These are phyloP conservation scores for Meandrusa payeni DNA, from an alignment of 2,888 invertebrate genomes.

Conservation along the genomic window DNA sequence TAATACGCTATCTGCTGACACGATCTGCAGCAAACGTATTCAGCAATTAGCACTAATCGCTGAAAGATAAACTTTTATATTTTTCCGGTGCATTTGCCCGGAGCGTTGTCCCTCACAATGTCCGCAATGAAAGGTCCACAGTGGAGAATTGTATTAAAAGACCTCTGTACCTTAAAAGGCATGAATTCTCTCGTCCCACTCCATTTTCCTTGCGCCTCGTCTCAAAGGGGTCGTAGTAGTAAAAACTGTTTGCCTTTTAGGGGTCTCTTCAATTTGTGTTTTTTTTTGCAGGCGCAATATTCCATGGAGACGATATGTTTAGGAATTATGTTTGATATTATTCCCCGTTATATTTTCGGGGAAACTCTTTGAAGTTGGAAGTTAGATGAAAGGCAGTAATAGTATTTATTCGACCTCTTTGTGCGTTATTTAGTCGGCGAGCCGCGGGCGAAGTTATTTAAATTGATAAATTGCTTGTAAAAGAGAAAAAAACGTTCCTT, in stretches of 20 bases:
- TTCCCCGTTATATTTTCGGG: constrained; percentile 6
- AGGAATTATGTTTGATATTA: constrained; percentile 16
- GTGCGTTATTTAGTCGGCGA: constrained; percentile 13
- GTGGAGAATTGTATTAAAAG: constrained; percentile 18
- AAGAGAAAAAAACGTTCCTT: constrained; percentile 14
- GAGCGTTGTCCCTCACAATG: constrained; percentile 2
- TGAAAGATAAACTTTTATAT: constrained; percentile 12
- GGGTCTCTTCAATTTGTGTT: constrained; percentile 18
- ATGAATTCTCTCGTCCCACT: constrained; percentile 14
- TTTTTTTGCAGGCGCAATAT: constrained; percentile 18
- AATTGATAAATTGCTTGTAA: constrained; percentile 22
- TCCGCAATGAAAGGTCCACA: constrained; percentile 3
- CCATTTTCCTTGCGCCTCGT: constrained; percentile 8
- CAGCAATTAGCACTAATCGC: constrained; percentile 12
- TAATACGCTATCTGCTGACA: constrained; percentile 7
- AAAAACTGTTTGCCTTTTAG: constrained; percentile 25
- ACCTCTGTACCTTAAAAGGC: constrained; percentile 8
- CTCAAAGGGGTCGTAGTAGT: constrained; percentile 23
- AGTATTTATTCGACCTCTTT: constrained; percentile 16
- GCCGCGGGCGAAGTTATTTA: constrained; percentile 27
- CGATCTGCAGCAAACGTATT: constrained; percentile 7
- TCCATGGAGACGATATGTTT: constrained; percentile 13
- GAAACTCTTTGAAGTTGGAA: constrained; percentile 8
- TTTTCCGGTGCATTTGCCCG: constrained; percentile 4
- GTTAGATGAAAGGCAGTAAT: constrained; percentile 17